Base-by-base conservation (phyloP, 2,888 invertebrate species). In the Rhagonycha lutea region DNA sequence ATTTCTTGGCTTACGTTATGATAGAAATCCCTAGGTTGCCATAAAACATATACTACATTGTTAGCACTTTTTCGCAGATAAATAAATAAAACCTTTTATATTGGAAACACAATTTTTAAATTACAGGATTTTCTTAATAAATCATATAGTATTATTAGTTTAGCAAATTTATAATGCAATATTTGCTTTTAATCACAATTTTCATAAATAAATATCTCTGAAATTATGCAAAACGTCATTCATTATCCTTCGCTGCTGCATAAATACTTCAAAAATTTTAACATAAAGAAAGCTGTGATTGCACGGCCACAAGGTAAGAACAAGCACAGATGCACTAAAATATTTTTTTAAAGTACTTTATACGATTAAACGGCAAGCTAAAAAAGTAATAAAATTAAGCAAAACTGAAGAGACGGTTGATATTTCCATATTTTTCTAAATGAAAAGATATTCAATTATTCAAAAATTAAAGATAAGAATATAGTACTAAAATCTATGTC, bases 31-130 rank as follows among this genome's bases (percentile, higher is more conserved):
- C 68, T 14, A 11, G 72, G 18, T 60, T 24, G 65, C 67, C 60
- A 72, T 72, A 72, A 72, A 72, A 72, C 72, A 67, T 61, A 47
- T 23, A 47, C 24, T n/a, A 65, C 68, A 61, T 72, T 72, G 72
- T 72, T 72, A 72, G 67, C 60, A 68, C 68, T 68, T 72, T 24
- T 68, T 65, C 61, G 61, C 61, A 61, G 61, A 68, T 68, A 72
- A 72, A 68, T 68, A 72, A 72, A 68, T 68, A 72, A 68, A 68
- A 72, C 61, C 72, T 68, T 68, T 72, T 68, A 14, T 71, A 68
- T 68, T 60, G 23, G 72, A 72, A 72, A 67, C 29, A 47, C 18
- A 61, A 14, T 18, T 26, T 10, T 23, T n/a, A 47, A 47, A 47
- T 47, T 47, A 47, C 47, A 5, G 47, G 7, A n/a, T 47, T 47